Base-by-base conservation (phyloP, 2,797 vertebrate species). In the Muscicapa striata region DNA sequence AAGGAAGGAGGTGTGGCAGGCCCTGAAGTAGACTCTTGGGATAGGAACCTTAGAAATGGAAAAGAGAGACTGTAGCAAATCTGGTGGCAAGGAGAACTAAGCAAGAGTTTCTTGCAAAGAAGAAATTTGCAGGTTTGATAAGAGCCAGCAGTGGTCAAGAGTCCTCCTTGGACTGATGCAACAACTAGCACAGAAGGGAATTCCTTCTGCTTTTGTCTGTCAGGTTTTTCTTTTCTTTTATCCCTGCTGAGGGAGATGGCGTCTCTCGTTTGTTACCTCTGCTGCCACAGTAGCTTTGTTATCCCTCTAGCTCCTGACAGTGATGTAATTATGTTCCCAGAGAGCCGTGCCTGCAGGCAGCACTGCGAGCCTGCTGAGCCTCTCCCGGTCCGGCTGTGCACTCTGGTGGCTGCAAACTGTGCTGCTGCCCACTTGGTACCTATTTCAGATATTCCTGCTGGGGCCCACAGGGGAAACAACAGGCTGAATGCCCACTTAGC, bases 341-440 rank as follows among this genome's bases (percentile, higher is more conserved):
- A 84, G 62, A 90, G 34, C 86, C 0, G 1, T 55, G 81, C 40
- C 62, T 58, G 63, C 11, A 5, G 78, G 55, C 59, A 85, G 84
- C 48, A 55, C 11, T 2, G 16, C 2, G 14, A 76, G 59, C 51
- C 77, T 55, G 84, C 87, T 10, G 24, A 40, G 49, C 32, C 64
- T 55, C 32, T 80, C 73, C 38, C 1, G 2, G 23, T 11, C 0
- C 1, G 41, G 29, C 63, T 69, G 16, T 13, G 62, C 0, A 0
- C 67, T 82, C 30, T 16, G 24, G 40, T 4, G 6, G 30, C 91
- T 57, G 34, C 48, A n/a, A 55, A 52, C 23, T 36, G 34, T 20
- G 64, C 66, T 38, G 80, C 74, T 94, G 81, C 68, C 74, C 77
- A 48, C 27, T 54, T 46, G 4, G 16, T 43, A 46, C 34, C 68